These are phyloP conservation scores for Apocrypta bakeri DNA, from an alignment of 1,140 invertebrate genomes.

Conservation along the genomic window DNA sequence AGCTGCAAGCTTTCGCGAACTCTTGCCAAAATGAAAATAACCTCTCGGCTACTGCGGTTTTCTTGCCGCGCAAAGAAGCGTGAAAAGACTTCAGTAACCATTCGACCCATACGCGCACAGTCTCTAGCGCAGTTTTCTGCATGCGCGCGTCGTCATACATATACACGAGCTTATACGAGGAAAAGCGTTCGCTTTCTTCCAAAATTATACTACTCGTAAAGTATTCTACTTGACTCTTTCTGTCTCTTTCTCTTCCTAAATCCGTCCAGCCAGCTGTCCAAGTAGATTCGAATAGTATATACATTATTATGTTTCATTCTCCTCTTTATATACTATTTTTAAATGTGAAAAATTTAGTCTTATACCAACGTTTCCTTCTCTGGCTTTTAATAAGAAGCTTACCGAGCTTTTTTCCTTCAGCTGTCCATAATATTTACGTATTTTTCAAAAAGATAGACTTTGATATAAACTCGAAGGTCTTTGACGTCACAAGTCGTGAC, in stretches of 20 bases:
- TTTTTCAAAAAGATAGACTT: too few species aligned
- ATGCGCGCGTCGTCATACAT: neutral
- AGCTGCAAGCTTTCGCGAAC: too few species aligned
- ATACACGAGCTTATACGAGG: neutral
- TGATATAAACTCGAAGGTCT: too few species aligned
- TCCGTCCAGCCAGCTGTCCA: neutral
- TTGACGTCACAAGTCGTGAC: too few species aligned
- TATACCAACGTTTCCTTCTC: neutral
- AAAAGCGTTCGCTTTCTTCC: neutral
- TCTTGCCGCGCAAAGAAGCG: slow-evolving; percentile 18
- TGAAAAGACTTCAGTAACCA: slow-evolving; percentile 29
- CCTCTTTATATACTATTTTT: neutral
- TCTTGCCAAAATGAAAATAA: slow-evolving; percentile 25
- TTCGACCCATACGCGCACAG: too few species aligned
- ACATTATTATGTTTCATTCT: neutral
- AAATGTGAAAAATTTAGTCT: too few species aligned
- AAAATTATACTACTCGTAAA: slow-evolving; percentile 62
- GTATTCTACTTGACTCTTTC: too few species aligned
- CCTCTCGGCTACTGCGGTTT: neutral
- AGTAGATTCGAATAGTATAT: neutral
- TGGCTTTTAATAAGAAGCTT: neutral
- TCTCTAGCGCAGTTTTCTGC: neutral
- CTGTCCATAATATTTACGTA: neutral
- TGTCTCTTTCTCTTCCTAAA: slow-evolving; percentile 25
- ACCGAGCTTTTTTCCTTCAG: neutral